phyloP scores from a whole-genome alignment of 1,140 invertebrate species.

The Brachystomella parvula region DNA sequence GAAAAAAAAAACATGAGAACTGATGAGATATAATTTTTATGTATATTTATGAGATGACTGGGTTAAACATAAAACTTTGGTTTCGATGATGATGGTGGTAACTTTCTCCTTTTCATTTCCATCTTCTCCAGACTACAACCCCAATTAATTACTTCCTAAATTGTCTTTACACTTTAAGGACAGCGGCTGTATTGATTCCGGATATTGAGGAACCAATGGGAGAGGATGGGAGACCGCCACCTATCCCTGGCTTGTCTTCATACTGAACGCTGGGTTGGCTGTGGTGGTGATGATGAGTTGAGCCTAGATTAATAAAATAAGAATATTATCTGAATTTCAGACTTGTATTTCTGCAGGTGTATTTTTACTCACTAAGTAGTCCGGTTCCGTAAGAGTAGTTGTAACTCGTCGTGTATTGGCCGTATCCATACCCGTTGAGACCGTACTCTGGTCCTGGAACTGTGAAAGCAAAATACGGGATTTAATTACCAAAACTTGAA shows the following conservation, averaged over 20 bases:
- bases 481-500: not conserved
- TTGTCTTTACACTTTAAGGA: conserved; percentile 17
- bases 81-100: conserved; percentile 2
- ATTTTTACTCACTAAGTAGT: conserved; percentile 29
- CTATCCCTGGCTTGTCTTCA: conserved; percentile 1
- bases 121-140: not conserved
- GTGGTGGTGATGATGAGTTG: conserved; percentile 12
- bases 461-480: no score
- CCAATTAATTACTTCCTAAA: not conserved
- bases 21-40: no score
- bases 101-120: not conserved
- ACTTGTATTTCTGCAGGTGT: no score
- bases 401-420: conserved; percentile 22
- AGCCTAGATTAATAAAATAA: not conserved
- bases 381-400: conserved; percentile 33
- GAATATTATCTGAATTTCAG: not conserved
- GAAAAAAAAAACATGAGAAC: not conserved
- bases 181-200: conserved; percentile 14
- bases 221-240: conserved; percentile 4
- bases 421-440: conserved; percentile 19
- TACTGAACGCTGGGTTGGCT: conserved; percentile 1
- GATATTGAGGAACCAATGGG: conserved; percentile 8
- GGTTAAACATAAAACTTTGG: conserved; percentile 10
- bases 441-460: conserved; percentile 22
- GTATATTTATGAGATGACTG: not conserved